Percentiles rank a stretch among this genome's conserved stretches.
These are phyloP conservation scores for Empidonax alnorum DNA, from an alignment of 2,113 vertebrate genomes.

Conservation along the genomic window DNA sequence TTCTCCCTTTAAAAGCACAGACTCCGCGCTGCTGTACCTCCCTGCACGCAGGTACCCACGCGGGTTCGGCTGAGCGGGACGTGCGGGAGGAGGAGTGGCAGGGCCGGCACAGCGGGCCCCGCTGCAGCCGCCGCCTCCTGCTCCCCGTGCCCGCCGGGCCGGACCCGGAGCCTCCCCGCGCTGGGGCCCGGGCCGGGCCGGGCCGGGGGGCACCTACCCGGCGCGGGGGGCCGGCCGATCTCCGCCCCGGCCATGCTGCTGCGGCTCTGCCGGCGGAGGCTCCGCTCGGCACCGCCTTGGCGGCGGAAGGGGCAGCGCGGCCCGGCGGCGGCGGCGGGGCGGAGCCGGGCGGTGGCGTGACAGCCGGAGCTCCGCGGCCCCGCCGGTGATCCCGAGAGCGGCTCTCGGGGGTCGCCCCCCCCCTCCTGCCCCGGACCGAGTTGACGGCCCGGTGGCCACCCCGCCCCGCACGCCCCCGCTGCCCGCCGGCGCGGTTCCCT, in stretches of 20 bases:
- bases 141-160: background rate
- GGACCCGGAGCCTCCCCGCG: background rate
- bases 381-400: background rate
- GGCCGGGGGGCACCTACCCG: background rate
- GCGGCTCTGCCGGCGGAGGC: background rate
- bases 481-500: background rate
- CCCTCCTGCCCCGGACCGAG: too few species aligned
- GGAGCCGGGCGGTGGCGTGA: background rate
- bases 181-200: too few species aligned
- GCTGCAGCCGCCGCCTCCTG: background rate
- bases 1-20: background rate
- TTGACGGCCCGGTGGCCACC: background rate
- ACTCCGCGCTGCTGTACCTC: accelerated
- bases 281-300: background rate
- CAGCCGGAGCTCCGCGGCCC: background rate
- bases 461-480: background rate
- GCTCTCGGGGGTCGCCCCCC: background rate
- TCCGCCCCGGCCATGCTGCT: background rate
- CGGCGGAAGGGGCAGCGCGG: background rate
- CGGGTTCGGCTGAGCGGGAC: accelerated
- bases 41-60: accelerated
- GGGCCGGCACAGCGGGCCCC: background rate
- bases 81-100: background rate
- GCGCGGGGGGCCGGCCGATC: background rate
- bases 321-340: background rate